Evolutionary conservation across 2,113 vertebrate genomes (phyloP), one percentile per base, ranked within the genome.

Genomic region (Pelobates fuscus): DNA sequence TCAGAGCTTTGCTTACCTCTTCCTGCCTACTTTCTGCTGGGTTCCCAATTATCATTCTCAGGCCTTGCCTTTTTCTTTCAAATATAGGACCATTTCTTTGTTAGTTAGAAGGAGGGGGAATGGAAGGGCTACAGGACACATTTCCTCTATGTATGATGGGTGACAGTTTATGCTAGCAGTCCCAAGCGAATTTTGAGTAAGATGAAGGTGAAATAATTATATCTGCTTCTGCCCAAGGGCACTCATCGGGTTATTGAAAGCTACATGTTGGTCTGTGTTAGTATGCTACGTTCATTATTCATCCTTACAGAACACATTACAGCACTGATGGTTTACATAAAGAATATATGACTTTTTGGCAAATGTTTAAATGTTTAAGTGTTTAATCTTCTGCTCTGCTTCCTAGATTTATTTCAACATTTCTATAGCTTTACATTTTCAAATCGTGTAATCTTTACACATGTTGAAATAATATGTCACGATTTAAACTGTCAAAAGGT

Each of bases 351-450:
- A 62, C 71, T 58, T 43, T 18, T 67, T 75, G 63, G 62, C 71
- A 67, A 70, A 26, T 44, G 49, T 67, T 66, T 32, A 67, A 70
- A 26, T 44, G 49, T 67, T 66, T 32, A 59, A 43, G 63, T 64
- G 21, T 54, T 67, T 67, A 67, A 46, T 57, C 8, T 75, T 66
- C 49, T 74, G 60, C 32, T 20, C 20, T 66, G 57, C 25, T 57
- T 10, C 17, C 14, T 5, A 58, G 62, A 66, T 66, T 43, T 66
- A 74, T 66, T 43, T 17, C 21, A 62, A 74, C 62, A 44, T 52
- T 74, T 66, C 62, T 74, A 21, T 74, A 66, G 55, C 61, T 67
- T 74, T 66, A 15, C 0, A 18, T 67, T 74, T 67, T 43, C 66
- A 17, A 23, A 37, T 41, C 54, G 23, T 23, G 67, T 41, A 24